Base-by-base conservation (phyloP, 2,113 vertebrate genomes). In the Otocyon megalotis region DNA sequence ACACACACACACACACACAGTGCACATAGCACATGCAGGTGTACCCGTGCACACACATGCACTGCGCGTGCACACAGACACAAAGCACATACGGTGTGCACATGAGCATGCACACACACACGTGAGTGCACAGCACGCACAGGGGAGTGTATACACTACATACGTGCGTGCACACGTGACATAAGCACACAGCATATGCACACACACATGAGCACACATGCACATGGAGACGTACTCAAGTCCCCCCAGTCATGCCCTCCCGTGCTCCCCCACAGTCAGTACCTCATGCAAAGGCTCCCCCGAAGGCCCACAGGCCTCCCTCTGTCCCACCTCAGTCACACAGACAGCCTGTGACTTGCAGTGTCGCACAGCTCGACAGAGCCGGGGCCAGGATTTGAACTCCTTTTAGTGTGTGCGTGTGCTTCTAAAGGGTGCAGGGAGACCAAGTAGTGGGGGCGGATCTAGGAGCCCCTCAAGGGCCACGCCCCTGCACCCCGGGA, bases 161-260 rank as follows among this genome's bases (percentile, higher is more conserved):
- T 13, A 15, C 5, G 20, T 0, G 28, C 14, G 15, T 5, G 4
- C 1, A 8, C 19, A 54, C 12, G 28, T 43, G 43, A 15, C 37
- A 50, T 4, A 6, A 2, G 5, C 24, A 9, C 8, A 22, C 24
- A 54, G 22, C 72, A 2, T 0, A 2, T 14, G 35, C 26, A 56
- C 32, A 48, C 28, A 83, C 10, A n/a, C 24, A 2, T 0, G 54
- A 48, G 22, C 4, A 5, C 67, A 11, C 0, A 1, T 15, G 8
- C 56, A 8, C 12, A 77, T 26, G 12, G 14, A n/a, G 28, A n/a
- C 14, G 1, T 2, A 5, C 93, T 32, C 60, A n/a, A 5, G 0
- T 2, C 3, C 15, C 19, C 32, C 24, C 3, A 1, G 26, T 8
- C 16, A 2, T 1, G 0, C 60, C 28, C 53, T 28, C 43, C 56